Evolutionary conservation across 2,888 invertebrate genomes (phyloP).

Genomic region (Hirtodrosophila trivittata): DNA sequence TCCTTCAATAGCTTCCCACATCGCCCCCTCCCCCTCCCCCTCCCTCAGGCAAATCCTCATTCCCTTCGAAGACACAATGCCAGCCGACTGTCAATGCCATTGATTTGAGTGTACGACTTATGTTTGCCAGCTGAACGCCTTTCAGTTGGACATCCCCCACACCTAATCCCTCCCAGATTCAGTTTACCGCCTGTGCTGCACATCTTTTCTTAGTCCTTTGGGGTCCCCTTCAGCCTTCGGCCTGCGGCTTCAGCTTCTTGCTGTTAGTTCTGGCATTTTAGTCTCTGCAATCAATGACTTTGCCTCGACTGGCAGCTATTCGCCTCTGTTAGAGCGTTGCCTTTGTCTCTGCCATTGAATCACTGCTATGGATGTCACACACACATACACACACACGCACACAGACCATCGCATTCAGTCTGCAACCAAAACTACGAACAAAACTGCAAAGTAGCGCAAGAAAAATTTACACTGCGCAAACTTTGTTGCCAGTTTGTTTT

Average conservation of each 20-base stretch:
- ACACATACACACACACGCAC: slow-evolving; percentile 14
- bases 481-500: slow-evolving; percentile 73
- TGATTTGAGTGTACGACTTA: slow-evolving; percentile 77
- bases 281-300: slow-evolving; percentile 67
- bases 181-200: slow-evolving; percentile 23
- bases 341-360: slow-evolving; percentile 39
- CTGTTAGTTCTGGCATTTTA: slow-evolving; percentile 19
- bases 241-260: slow-evolving; percentile 9
- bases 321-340: slow-evolving; percentile 34
- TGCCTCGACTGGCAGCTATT: slow-evolving; percentile 37
- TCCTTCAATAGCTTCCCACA: background rate
- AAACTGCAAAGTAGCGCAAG: slow-evolving; percentile 49
- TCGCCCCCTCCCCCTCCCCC: background rate
- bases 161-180: background rate
- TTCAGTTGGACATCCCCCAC: slow-evolving; percentile 37
- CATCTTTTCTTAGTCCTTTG: slow-evolving; percentile 38
- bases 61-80: slow-evolving; percentile 19
- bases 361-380: slow-evolving; percentile 20
- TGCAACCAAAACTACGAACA: slow-evolving; percentile 20
- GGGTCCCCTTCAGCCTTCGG: background rate
- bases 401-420: background rate
- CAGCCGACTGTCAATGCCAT: slow-evolving; percentile 68
- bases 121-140: slow-evolving; percentile 77
- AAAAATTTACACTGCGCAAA: slow-evolving; percentile 51
- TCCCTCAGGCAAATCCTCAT: slow-evolving; percentile 3